Percentiles rank a stretch among this genome's conserved stretches.
These are phyloP conservation scores for Mesocentrotus franciscanus DNA, from an alignment of 53 echinoderm and acorn worm species.

Conservation along the genomic window DNA sequence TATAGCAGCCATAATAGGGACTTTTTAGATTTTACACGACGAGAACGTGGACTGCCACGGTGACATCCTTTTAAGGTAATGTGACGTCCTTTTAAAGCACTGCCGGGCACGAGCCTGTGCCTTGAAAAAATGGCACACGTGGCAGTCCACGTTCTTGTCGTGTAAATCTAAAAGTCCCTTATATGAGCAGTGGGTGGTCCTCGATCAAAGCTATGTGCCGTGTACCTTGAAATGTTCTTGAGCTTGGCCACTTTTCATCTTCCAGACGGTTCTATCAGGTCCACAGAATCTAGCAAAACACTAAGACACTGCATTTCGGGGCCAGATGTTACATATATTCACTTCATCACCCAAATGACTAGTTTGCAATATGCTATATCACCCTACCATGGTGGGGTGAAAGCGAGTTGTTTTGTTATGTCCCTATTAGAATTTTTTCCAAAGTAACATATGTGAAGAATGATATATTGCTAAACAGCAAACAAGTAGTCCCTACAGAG, in stretches of 20 bases:
- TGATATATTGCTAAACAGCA: neutral
- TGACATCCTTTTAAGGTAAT: too few species aligned
- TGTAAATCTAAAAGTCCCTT: too few species aligned
- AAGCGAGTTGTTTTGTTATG: neutral
- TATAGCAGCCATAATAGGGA: too few species aligned
- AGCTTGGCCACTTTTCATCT: neutral
- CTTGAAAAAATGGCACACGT: too few species aligned
- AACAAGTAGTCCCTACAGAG: neutral
- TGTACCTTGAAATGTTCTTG: neutral
- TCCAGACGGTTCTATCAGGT: neutral
- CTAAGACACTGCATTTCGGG: neutral
- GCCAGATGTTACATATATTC: neutral
- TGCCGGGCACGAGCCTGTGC: too few species aligned
- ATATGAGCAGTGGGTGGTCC: too few species aligned
- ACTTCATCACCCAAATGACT: neutral
- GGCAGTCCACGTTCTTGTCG: too few species aligned
- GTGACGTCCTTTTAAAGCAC: too few species aligned
- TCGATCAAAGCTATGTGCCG: too few species aligned
- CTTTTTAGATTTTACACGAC: too few species aligned
- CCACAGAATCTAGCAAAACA: neutral
- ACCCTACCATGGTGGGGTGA: neutral
- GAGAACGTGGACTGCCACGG: too few species aligned
- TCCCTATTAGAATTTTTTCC: neutral
- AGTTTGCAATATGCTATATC: neutral
- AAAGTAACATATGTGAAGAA: neutral